Evolutionary conservation across 2,113 vertebrate species (phyloP).

Genomic region (Rhadina sibilatrix): DNA sequence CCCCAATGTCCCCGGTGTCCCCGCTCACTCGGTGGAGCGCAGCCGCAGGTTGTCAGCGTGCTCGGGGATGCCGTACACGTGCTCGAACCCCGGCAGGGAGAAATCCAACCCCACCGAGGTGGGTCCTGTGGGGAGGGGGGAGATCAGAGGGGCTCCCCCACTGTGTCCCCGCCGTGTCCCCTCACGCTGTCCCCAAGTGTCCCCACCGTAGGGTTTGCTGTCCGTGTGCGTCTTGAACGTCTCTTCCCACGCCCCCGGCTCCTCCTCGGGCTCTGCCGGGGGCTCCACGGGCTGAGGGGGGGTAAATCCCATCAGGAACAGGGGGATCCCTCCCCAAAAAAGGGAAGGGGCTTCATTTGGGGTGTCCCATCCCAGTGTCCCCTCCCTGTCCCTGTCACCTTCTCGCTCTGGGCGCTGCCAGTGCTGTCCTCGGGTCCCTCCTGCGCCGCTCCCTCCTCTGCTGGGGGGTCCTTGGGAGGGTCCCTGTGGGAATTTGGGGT

Average conservation of each 20-base stretch:
- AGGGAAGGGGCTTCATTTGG: neutral
- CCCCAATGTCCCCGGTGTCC: neutral
- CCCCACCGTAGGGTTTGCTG: neutral
- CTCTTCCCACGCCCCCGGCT: neutral
- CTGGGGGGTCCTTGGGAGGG: neutral
- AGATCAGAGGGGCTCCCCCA: neutral
- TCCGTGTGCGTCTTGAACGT: neutral
- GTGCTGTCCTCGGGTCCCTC: neutral
- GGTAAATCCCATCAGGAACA: neutral
- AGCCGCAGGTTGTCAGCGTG: neutral
- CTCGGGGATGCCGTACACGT: neutral
- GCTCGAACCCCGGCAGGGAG: neutral
- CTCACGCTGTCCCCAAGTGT: neutral
- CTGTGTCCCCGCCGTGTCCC: neutral
- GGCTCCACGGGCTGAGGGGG: neutral
- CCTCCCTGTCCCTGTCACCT: neutral
- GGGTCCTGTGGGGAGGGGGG: neutral
- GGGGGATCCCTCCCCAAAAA: neutral
- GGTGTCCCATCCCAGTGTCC: neutral
- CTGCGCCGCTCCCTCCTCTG: neutral
- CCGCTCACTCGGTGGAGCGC: neutral
- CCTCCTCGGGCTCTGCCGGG: neutral
- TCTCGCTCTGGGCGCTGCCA: neutral
- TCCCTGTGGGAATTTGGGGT: neutral
- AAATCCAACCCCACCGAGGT: neutral